Evolutionary conservation across 2,113 vertebrate species (phyloP), one percentile per base, ranked within the genome.

Genomic region (Laterallus jamaicensis): DNA sequence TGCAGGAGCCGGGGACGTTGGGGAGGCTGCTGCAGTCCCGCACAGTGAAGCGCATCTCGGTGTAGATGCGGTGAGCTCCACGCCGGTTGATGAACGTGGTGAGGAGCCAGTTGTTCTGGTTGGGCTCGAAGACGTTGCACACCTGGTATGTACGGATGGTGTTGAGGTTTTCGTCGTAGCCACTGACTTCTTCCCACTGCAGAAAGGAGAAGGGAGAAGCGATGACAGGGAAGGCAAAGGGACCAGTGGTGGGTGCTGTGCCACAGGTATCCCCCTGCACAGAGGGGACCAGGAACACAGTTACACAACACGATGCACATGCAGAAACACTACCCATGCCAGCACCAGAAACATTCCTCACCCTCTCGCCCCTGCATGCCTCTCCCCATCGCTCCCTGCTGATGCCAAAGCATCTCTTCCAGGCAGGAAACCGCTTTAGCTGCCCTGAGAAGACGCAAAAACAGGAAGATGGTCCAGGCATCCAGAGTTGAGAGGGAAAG

Each of bases 21-120:
- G 99, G 99, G 94, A 99, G 99, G 98, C 99, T 99, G 98, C 99
- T 99, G 98, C 99, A 99, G 98, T 99, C 99, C 9, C 99, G 98
- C 94, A 99, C 99, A 0, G 99, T 99, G 98, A 99, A 99, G 92
- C 99, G 99, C 97, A 99, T 99, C 98, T 99, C 99, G 42, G 99
- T 98, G 66, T 99, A 99, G 97, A 99, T 98, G 77, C 99, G 98
- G 84, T 99, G 99, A 32, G 99, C 99, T 1, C 98, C 99, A 0
- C 98, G 98, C 7, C 99, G 98, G 93, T 99, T 98, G 64, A 99
- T 99, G 97, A 99, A 99, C 12, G 99, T 99, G 87, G 99, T 99
- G 94, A 99, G 99, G 49, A 99, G 99, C 99, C 99, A 99, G 98
- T 99, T 99, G 98, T 99, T 99, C 97, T 99, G 99, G 96, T 99